Evolutionary conservation across 2,888 invertebrate genomes (phyloP).

Genomic region (Chalcis sispes): DNA sequence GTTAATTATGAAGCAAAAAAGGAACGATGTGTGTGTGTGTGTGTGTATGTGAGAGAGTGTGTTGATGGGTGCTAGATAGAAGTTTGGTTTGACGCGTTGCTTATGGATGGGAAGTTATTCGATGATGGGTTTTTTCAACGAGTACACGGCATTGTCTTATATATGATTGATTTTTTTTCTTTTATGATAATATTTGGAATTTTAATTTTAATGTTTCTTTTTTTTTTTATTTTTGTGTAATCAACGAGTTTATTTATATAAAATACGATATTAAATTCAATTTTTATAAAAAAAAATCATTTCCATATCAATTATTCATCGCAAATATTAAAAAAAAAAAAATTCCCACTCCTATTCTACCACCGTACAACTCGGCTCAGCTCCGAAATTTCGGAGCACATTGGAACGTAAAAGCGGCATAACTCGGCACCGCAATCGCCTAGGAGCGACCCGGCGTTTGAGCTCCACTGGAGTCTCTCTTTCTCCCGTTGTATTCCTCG

Average conservation of each 20-base stretch:
- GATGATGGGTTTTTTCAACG: neutral
- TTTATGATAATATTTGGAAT: too few relatives aligned
- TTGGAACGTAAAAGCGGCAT: constrained; percentile 1
- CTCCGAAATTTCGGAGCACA: neutral
- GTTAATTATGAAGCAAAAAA: neutral
- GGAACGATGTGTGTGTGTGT: neutral
- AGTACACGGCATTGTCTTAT: too few relatives aligned
- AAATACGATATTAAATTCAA: too few relatives aligned
- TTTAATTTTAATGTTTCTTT: too few relatives aligned
- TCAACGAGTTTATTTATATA: too few relatives aligned
- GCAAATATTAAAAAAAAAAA: neutral
- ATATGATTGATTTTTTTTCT: too few relatives aligned
- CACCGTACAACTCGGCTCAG: neutral
- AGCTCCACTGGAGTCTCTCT: constrained; percentile 48
- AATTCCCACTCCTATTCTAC: neutral
- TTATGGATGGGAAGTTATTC: neutral
- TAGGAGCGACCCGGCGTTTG: constrained; percentile 5
- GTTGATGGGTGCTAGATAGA: neutral
- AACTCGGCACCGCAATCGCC: neutral
- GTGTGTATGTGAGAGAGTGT: neutral
- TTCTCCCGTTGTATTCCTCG: neutral
- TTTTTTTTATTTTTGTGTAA: too few relatives aligned
- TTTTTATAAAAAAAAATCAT: neutral
- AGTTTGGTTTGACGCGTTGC: neutral
- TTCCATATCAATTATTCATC: neutral